Evolutionary conservation across 2,797 vertebrate species (phyloP).

Genomic region (Peromyscus aztecus): DNA sequence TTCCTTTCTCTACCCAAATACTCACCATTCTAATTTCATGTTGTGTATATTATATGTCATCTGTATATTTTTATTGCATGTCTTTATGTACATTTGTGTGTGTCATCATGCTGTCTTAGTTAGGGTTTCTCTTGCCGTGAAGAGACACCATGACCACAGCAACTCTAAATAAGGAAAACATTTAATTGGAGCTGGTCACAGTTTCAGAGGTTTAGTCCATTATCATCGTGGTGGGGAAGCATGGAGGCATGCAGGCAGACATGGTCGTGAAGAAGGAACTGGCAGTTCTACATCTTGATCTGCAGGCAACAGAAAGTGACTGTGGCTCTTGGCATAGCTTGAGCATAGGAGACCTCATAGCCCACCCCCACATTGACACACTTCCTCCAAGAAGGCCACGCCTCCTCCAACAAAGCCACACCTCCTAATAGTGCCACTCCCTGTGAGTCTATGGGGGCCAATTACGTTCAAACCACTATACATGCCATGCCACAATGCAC

Average conservation of each 20-base stretch:
- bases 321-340: not conserved
- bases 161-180: not conserved
- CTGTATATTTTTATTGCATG: not conserved
- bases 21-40: too few relatives aligned
- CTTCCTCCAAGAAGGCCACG: not conserved
- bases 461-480: not conserved
- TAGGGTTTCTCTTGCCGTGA: not conserved
- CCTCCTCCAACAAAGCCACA: not conserved
- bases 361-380: not conserved
- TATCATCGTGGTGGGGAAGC: not conserved
- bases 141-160: not conserved
- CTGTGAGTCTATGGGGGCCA: not conserved
- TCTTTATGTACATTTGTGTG: not conserved
- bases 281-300: too few relatives aligned
- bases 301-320: not conserved
- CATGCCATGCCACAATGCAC: not conserved
- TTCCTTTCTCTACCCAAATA: not conserved
- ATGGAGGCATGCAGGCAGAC: not conserved
- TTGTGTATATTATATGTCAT: not conserved
- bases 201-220: not conserved
- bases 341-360: not conserved
- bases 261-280: not conserved
- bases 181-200: not conserved
- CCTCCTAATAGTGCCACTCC: not conserved
- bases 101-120: not conserved